Base-by-base conservation (phyloP, 1,140 invertebrate species). In the Magallana gigas region DNA sequence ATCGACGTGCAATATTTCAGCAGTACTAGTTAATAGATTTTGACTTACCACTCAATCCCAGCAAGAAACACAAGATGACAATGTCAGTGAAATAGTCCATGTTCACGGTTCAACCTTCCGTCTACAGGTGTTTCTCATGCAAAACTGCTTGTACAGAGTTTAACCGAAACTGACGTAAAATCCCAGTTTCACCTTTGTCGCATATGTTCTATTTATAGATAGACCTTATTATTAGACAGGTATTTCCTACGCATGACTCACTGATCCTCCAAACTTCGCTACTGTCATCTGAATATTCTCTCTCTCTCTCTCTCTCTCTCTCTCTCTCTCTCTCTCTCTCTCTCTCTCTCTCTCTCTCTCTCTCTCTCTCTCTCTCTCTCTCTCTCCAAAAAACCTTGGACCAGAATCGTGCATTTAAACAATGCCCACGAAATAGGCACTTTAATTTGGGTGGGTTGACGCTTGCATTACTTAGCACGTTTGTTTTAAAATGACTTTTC, bases 21-120 rank as follows among this genome's bases (percentile, higher is more conserved):
- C 60, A 18, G 18, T n/a, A 16, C 60, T 62, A 62, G 7, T 1
- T 64, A 4, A n/a, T 64, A 64, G 14, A 64, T 16, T 23, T 8
- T 64, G 18, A 64, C 68, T 76, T 76, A 76, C 68, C 68, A 76
- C 68, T 36, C 9, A 29, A 76, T 76, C 29, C 68, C 68, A 76
- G 68, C 23, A 18, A 76, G 9, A 76, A 76, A 18, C 18, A 36
- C 18, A 76, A 8, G 8, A 29, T 9, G 8, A 76, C 23, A 8
- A 76, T 48, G 36, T 48, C 36, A 48, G 36, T 36, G 11, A 8
- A 76, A 8, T 9, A 11, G 4, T 76, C 68, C 68, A 29, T 76
- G 60, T 14, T n/a, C 2, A 18, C 16, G 14, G 60, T 8, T 23
- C 60, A 64, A n/a, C 7, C 12, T 9, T 11, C 0, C 23, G 68